Base-by-base conservation (phyloP, 1,140 invertebrate genomes). In the Drosophila santomea region DNA sequence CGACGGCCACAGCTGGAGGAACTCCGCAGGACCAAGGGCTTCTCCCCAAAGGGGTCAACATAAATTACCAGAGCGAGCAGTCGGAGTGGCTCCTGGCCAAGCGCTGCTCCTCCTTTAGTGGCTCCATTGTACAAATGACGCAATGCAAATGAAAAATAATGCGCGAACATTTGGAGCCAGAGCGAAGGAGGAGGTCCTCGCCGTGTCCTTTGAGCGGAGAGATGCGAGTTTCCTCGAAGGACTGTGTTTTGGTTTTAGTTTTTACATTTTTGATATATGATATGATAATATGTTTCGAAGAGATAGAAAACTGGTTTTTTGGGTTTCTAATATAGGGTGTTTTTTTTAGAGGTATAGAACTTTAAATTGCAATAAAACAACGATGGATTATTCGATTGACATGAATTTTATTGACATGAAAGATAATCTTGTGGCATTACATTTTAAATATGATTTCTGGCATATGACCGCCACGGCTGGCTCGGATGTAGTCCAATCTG, bases 121-220 rank as follows among this genome's bases (percentile, higher is more conserved):
- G 10, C 25, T 39, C 44, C 59, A 8, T 10, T 35, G 36, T 72
- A 54, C 64, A 82, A 64, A 86, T 86, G 82, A 88, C 83, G 82
- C 79, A 86, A 86, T 82, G 79, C 64, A 88, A 86, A 82, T 86
- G 67, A 74, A 59, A 60, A 75, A 75, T 80, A 73, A 80, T 79
- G 56, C 60, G 63, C 56, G 56, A 57, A 61, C 74, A 82, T 74
- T 75, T 84, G 62, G 23, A 59, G 38, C n/a, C 41, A 12, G 14
- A 50, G 36, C 14, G 20, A 39, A 12, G 17, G 45, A 48, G 35
- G 10, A n/a, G 7, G 32, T 32, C 28, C 28, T 32, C 28, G 28
- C 45, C 32, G 48, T 38, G 66, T 57, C 32, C 1, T 23, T 8
- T 1, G 6, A 50, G 38, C 11, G 58, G 44, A 60, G 56, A 41